These are phyloP conservation scores for Vanacampus margaritifer DNA, from an alignment of 2,113 vertebrate genomes.

Conservation along the genomic window DNA sequence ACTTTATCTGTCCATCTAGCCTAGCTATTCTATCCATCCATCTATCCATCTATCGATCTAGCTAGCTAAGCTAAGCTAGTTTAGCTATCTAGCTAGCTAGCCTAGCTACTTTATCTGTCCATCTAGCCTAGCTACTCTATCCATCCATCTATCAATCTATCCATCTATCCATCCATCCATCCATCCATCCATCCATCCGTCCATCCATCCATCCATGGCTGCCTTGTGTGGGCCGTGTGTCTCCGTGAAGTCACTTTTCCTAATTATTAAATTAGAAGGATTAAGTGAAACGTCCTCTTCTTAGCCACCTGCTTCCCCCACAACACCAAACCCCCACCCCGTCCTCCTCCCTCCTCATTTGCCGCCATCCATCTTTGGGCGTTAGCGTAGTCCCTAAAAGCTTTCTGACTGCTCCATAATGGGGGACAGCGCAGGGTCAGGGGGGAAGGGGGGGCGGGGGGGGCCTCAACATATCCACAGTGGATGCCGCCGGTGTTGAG, in stretches of 20 bases:
- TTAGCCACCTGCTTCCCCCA: constrained; percentile 79
- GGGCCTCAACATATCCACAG: constrained; percentile 54
- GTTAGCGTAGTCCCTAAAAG: constrained; percentile 78
- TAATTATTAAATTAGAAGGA: constrained; percentile 81
- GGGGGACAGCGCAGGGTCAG: constrained; percentile 75
- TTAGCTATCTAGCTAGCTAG: too few relatives aligned
- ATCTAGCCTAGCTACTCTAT: too few relatives aligned
- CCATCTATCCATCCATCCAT: too few relatives aligned
- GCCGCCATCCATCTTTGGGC: constrained; percentile 80
- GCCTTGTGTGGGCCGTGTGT: not conserved
- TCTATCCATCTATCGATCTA: too few relatives aligned
- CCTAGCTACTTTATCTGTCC: too few relatives aligned
- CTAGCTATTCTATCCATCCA: too few relatives aligned
- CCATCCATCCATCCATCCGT: constrained; percentile 19
- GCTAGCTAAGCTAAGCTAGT: too few relatives aligned
- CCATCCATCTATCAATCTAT: too few relatives aligned
- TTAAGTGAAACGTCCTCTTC: constrained; percentile 77
- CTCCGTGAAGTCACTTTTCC: constrained; percentile 75
- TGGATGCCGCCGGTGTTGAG: constrained; percentile 51
- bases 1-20: too few relatives aligned
- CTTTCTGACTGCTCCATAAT: constrained; percentile 81
- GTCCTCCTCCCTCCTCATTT: constrained; percentile 55
- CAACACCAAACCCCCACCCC: constrained; percentile 21
- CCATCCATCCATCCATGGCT: constrained; percentile 40
- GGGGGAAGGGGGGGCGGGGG: constrained; percentile 63